Conservation (phyloP, 1,140 invertebrate genomes). For the Ips typographus region DNA sequence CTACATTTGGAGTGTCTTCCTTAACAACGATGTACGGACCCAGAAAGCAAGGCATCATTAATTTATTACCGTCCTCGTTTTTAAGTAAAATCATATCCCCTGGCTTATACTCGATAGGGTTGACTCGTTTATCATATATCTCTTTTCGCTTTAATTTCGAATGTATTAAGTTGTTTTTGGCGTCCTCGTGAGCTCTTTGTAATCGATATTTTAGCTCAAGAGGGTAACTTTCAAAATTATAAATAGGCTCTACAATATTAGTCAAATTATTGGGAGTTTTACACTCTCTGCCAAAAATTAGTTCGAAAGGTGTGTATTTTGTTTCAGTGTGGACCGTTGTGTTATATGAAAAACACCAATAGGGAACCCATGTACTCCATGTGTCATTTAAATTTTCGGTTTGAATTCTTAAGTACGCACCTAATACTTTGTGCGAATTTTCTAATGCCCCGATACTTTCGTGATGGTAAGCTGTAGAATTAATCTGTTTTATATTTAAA, state of each 20-base stretch:
- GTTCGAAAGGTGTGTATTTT: constrained; percentile 44
- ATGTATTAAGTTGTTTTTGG: constrained; percentile 5
- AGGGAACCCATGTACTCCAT: constrained; percentile 49
- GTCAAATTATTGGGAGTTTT: constrained; percentile 33
- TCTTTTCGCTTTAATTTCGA: constrained; percentile 13
- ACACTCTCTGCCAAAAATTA: constrained; percentile 39
- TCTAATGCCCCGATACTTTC: constrained; percentile 49
- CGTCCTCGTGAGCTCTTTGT: constrained; percentile 19
- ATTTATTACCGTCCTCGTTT: too few species aligned
- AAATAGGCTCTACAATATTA: constrained; percentile 19
- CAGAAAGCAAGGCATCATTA: too few species aligned
- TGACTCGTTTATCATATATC: constrained; percentile 21
- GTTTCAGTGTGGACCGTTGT: constrained; percentile 42
- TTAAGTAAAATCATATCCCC: too few species aligned
- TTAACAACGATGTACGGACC: too few species aligned
- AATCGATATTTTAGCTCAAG: background rate
- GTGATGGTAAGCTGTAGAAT: constrained; percentile 41
- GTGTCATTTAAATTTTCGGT: constrained; percentile 28
- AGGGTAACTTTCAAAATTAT: constrained; percentile 23
- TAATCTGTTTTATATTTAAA: constrained; percentile 43
- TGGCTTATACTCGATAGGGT: background rate
- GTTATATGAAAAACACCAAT: constrained; percentile 51
- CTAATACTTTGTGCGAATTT: constrained; percentile 48
- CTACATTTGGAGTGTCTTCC: too few species aligned
- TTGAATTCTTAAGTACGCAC: constrained; percentile 50